These are phyloP conservation scores for Ariolimax columbianus DNA, from an alignment of 2,888 invertebrate genomes.

Conservation along the genomic window DNA sequence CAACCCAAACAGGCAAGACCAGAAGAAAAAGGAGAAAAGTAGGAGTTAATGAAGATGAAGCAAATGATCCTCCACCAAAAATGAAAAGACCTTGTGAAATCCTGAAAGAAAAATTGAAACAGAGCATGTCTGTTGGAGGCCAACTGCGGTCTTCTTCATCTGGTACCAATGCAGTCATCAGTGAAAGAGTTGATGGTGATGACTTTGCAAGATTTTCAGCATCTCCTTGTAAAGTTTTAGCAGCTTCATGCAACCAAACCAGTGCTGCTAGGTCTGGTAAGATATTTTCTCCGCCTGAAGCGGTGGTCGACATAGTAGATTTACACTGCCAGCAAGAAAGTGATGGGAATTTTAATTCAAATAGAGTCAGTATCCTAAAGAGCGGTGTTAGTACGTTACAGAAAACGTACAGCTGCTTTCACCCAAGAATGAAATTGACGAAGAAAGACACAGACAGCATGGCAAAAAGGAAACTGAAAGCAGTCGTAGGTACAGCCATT, in stretches of 20 bases:
- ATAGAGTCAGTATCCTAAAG: too few relatives aligned
- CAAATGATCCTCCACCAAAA: neutral
- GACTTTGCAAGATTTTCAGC: neutral
- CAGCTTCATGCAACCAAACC: too few relatives aligned
- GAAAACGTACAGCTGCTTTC: too few relatives aligned
- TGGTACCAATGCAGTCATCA: neutral
- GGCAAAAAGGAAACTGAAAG: neutral
- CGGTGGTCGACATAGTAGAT: too few relatives aligned
- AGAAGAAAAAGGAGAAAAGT: neutral
- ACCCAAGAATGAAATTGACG: too few relatives aligned
- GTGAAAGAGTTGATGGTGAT: neutral
- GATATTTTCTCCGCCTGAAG: too few relatives aligned
- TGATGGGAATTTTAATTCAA: too few relatives aligned
- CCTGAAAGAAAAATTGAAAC: slow-evolving; percentile 24
- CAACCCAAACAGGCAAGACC: neutral
- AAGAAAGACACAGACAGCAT: neutral
- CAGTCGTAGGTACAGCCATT: neutral
- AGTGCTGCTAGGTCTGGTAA: too few relatives aligned
- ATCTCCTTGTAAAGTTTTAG: too few relatives aligned
- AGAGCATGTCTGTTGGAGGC: neutral
- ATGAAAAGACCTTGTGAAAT: slow-evolving; percentile 13
- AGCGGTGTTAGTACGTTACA: too few relatives aligned
- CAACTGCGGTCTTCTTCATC: neutral
- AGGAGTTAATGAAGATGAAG: neutral
- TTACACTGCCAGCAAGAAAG: too few relatives aligned